Conservation (phyloP, 2,888 invertebrate species). For the Leptinotarsa rubiginosa region DNA sequence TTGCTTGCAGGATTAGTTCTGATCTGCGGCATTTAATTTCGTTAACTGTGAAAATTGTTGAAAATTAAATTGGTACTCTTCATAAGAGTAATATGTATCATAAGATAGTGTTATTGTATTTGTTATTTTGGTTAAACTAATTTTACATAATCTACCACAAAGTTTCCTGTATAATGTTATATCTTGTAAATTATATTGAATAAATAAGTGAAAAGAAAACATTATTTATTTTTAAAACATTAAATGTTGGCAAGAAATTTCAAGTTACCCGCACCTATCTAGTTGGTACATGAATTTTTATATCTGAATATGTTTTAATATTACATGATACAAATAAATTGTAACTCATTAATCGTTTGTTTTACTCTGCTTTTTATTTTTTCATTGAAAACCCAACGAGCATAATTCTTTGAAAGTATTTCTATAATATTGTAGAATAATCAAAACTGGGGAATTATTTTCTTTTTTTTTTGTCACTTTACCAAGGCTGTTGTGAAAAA, state of each 20-base stretch:
- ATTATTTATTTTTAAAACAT: slow-evolving; percentile 57
- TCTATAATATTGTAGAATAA: no score
- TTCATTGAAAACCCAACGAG: neutral
- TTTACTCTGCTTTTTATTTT: slow-evolving; percentile 25
- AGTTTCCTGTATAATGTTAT: slow-evolving; percentile 47
- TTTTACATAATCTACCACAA: slow-evolving; percentile 45
- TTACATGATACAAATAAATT: slow-evolving; percentile 49
- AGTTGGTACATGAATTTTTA: slow-evolving; percentile 56
- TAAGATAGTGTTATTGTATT: slow-evolving; percentile 49
- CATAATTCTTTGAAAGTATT: neutral
- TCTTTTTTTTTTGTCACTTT: no score
- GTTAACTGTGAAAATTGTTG: slow-evolving; percentile 51
- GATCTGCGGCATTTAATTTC: slow-evolving; percentile 42
- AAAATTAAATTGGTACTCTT: slow-evolving; percentile 54
- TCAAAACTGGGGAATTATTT: no score
- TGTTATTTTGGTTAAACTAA: slow-evolving; percentile 49
- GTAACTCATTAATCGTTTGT: slow-evolving; percentile 36
- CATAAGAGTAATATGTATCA: slow-evolving; percentile 56
- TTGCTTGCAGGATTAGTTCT: slow-evolving; percentile 35
- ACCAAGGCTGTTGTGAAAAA: no score
- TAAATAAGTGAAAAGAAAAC: slow-evolving; percentile 47
- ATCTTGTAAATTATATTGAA: slow-evolving; percentile 52
- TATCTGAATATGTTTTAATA: slow-evolving; percentile 54
- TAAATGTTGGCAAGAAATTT: slow-evolving; percentile 54
- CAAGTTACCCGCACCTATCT: slow-evolving; percentile 49